Evolutionary conservation across 2,888 invertebrate species (phyloP), one percentile per base, ranked within the genome.

Genomic region (Xylophagus ater): DNA sequence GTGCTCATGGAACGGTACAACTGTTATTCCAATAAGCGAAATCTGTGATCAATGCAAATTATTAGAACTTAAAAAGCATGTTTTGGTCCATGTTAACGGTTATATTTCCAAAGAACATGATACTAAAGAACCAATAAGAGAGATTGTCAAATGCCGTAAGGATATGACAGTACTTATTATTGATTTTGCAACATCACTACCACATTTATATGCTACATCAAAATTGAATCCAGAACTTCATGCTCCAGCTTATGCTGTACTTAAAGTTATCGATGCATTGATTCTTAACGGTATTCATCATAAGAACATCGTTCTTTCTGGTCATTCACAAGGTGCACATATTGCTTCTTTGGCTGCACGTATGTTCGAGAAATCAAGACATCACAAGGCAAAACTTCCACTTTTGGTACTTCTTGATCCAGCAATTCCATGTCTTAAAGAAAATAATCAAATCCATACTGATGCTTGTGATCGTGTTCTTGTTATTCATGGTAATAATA

Each of bases 321-420:
- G 37, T 6, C 31, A 37, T 14, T 37, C 37, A 4, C 37, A 37
- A 23, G 37, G 37, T 6, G 37, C 31, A 2, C 31, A 37, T 12
- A 30, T 37, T 15, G 30, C 37, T 17, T 20, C 37, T 4, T 12
- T 14, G 12, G 37, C 37, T 13, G 37, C 37, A 7, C 30, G 24
- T 12, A n/a, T 23, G 3, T 37, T 37, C 23, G 10, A 31, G 15
- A 10, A 37, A 23, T n/a, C n/a, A n/a, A n/a, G n/a, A n/a, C 9
- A 30, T n/a, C 21, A 24, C 13, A 24, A 20, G 7, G 23, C 31
- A 31, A 37, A 31, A 23, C 24, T 37, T 10, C 30, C 30, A 2
- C 31, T 37, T 3, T 3, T 37, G 10, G 12, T 37, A 4, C 17
- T 15, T 15, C 24, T 37, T 2, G 37, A 30, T 23, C 31, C 37